Conservation (phyloP, 37 sponge, comb jelly and placozoan species). For the Chondrilla cf. caribensis region DNA sequence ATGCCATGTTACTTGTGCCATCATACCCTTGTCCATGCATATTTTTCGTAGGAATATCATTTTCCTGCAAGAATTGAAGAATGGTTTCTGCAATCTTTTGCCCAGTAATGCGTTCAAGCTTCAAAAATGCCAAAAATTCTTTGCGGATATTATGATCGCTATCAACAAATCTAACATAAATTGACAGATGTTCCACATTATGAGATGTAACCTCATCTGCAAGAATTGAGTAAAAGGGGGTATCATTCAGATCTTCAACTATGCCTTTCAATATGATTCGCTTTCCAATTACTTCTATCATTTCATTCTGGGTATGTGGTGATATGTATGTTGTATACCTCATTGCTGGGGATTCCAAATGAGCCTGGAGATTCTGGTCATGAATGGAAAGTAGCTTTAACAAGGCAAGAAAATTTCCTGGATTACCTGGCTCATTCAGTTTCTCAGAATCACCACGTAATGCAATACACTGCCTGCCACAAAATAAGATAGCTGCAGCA, state of each 20-base stretch:
- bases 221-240: constrained; percentile 26
- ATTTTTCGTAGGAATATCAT: background rate
- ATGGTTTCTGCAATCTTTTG: background rate
- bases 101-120: constrained; percentile 18
- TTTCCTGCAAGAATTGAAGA: background rate
- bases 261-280: constrained; percentile 29
- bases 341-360: constrained; percentile 28
- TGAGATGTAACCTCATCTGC: constrained; percentile 45
- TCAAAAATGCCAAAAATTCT: background rate
- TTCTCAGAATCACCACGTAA: constrained; percentile 39
- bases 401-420: constrained; percentile 37
- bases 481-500: constrained; percentile 23
- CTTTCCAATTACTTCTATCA: constrained; percentile 44
- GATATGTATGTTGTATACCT: constrained; percentile 7
- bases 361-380: background rate
- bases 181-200: constrained; percentile 39
- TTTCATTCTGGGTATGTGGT: constrained; percentile 35
- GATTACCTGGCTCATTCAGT: constrained; percentile 13
- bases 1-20: constrained; percentile 57
- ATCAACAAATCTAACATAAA: constrained; percentile 6
- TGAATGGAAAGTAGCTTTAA: constrained; percentile 26
- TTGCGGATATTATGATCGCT: constrained; percentile 6
- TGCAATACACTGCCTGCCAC: constrained; percentile 41
- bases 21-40: constrained; percentile 64
- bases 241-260: background rate